Base-by-base conservation (phyloP, 2,113 vertebrate species). In the Labeo catla region DNA sequence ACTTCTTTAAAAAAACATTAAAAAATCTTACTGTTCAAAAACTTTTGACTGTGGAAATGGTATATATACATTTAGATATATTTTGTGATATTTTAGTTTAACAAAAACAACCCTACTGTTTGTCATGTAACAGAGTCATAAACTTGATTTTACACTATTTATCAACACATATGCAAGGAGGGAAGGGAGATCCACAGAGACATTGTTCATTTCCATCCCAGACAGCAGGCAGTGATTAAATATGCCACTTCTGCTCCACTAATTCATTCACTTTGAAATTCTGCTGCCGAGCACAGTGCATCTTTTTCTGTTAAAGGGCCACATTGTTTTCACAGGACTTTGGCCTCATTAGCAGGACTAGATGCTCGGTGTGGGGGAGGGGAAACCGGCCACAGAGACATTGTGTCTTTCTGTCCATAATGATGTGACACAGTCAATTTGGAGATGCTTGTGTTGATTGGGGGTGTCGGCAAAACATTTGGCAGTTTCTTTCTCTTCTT, bases 231-330 rank as follows among this genome's bases (percentile, higher is more conserved):
- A 95, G 92, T 96, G 96, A 97, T 97, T 96, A 96, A 96, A 96
- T 96, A 94, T 96, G 95, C 95, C 93, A 96, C 95, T 97, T 97
- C 94, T 95, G 95, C 95, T 95, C 93, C 94, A 94, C 93, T 96
- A 95, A 95, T 95, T 96, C 93, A 95, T 95, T 96, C 96, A 95
- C 95, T 95, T 95, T 95, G 95, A 94, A 94, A 93, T 94, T 95
- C 96, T 94, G 94, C 95, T 94, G 93, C 95, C 93, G 92, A 92
- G 93, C 94, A 94, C 93, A 97, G 95, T 93, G 93, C 79, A 88
- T 95, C 94, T 96, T 94, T 96, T 93, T 94, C 93, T 93, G 94
- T 91, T 92, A 94, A 96, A 96, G 90, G 91, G 92, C 90, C 93
- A 95, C 93, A 96, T 96, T 97, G 96, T 97, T 93, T 94, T 92